These are phyloP conservation scores for Fissipunctia ypsillon DNA, from an alignment of 2,888 invertebrate genomes.

Conservation along the genomic window DNA sequence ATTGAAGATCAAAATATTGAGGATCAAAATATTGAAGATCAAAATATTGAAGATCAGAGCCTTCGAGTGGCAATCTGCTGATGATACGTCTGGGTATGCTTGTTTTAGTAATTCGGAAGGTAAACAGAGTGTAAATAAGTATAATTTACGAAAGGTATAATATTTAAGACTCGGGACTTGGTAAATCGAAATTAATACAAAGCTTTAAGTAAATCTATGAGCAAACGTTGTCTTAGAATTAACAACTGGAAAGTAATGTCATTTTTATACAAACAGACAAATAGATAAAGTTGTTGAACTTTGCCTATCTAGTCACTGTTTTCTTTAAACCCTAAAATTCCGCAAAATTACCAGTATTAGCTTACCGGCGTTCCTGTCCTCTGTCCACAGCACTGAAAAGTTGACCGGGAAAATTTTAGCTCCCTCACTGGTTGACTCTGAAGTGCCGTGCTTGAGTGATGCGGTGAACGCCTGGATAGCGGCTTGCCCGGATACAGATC, in stretches of 20 bases:
- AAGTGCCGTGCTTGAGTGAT: too few species aligned
- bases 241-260: background rate
- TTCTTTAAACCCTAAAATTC: background rate
- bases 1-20: too few species aligned
- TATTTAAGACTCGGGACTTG: background rate
- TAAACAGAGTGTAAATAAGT: constrained; percentile 6
- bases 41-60: constrained; percentile 44
- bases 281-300: background rate
- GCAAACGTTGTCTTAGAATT: background rate
- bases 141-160: constrained; percentile 25
- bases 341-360: too few species aligned
- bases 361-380: too few species aligned
- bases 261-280: background rate
- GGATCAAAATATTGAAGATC: too few species aligned
- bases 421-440: too few species aligned
- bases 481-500: too few species aligned
- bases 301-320: background rate
- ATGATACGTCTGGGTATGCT: constrained; percentile 1
- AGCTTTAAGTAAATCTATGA: background rate
- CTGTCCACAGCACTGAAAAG: too few species aligned
- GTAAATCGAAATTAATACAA: background rate
- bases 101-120: constrained; percentile 30
- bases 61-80: constrained; percentile 9
- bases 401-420: too few species aligned
- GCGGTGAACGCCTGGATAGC: too few species aligned